Evolutionary conservation across 2,797 vertebrate genomes (phyloP), one percentile per base, ranked within the genome.

Genomic region (Pseudomugil tenellus): DNA sequence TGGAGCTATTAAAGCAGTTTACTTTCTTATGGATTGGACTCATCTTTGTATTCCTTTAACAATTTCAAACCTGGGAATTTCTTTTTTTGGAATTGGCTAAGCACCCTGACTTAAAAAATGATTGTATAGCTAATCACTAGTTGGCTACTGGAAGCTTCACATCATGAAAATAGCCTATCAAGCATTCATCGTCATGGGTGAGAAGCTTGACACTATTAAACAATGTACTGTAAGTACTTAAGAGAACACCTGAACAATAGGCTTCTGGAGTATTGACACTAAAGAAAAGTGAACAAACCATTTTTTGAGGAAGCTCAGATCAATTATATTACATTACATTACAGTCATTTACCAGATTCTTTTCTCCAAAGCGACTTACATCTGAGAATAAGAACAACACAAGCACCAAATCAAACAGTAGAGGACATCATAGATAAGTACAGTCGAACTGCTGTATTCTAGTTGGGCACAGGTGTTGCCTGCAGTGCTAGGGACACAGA

Each of bases 11-110:
- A 67, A 21, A 7, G 35, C 43, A 39, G 51, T 57, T 59, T 51
- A 4, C 14, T 58, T 66, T 57, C 12, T 52, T 51, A 70, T 66
- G 37, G 14, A 35, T 53, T 64, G 9, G 8, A 67, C 67, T 70
- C 23, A 53, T 34, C 23, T 34, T 53, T 46, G 39, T 37, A 13
- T 19, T 62, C 13, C 48, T 21, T 66, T 65, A 3, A 31, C 12
- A 12, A 37, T 37, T 13, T 37, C 35, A 37, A 2, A 37, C 35
- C 11, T 37, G 35, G 35, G 12, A 37, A 17, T 25, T 49, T 23
- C 21, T 48, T 9, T 48, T 48, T 11, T 48, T 17, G 16, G 39
- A 41, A 19, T 17, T 41, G 4, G 17, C 4, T 41, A 41, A 48
- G 12, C 21, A 26, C 14, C 23, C 11, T 14, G 23, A 25, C 21